A percentile compares a stretch with the other conserved stretches of the same genome.
phyloP scores from a whole-genome alignment of 2,797 vertebrate species.

The Alosa sapidissima region DNA sequence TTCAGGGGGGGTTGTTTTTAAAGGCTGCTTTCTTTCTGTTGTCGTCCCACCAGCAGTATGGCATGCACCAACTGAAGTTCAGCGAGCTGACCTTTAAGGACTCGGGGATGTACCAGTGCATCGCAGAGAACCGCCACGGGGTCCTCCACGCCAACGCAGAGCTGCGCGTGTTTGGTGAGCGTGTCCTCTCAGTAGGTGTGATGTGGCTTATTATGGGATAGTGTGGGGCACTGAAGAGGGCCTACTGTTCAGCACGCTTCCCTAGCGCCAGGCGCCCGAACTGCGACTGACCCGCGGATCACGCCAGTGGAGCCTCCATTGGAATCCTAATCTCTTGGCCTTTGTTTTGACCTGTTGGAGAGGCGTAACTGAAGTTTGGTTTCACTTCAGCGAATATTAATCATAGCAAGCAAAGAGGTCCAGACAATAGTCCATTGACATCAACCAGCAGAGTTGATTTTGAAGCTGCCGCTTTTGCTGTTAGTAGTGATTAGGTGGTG shows the following conservation, averaged over 20 bases:
- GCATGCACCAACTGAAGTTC: constrained; percentile 81
- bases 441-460: background rate
- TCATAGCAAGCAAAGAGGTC: background rate
- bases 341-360: background rate
- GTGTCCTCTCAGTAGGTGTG: constrained; percentile 6
- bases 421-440: background rate
- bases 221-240: background rate
- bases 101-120: constrained; percentile 96
- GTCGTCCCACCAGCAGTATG: constrained; percentile 67
- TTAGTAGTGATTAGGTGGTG: constrained; percentile 8
- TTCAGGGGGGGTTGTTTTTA: background rate
- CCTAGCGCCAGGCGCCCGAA: background rate
- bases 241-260: background rate
- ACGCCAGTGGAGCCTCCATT: background rate
- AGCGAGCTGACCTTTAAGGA: constrained; percentile 80
- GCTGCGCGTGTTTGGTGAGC: constrained; percentile 90
- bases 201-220: background rate
- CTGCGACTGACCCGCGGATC: background rate
- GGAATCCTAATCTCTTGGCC: background rate
- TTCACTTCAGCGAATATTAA: background rate
- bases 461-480: background rate
- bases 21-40: constrained; percentile 36
- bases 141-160: constrained; percentile 91
- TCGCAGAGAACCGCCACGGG: constrained; percentile 86
- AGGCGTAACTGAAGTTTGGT: constrained; percentile 9